Conservation (phyloP, 2,113 vertebrate species). For the Sporophila hypoxantha region DNA sequence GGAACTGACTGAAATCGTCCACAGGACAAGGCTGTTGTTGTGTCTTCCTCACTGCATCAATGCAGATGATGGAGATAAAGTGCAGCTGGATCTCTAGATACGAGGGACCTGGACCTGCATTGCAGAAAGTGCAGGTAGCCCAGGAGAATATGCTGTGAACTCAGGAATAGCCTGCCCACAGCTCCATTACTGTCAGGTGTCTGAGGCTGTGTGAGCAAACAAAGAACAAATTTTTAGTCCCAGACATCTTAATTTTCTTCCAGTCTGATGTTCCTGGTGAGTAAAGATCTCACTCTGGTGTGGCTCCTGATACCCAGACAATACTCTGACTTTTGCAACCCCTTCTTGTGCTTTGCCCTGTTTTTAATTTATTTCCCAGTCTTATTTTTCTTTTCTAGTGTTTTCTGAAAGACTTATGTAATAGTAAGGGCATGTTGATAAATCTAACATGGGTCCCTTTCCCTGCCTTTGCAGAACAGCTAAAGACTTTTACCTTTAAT, state of each 20-base stretch:
- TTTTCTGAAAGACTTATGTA: background rate
- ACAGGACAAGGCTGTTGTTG: background rate
- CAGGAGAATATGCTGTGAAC: background rate
- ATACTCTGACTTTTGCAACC: background rate
- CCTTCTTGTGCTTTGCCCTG: background rate
- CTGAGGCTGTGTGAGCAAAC: background rate
- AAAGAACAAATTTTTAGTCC: background rate
- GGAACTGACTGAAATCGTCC: background rate
- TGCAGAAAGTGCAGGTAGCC: conserved; percentile 2
- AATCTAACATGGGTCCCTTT: background rate
- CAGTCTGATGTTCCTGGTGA: background rate
- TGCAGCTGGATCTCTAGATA: background rate
- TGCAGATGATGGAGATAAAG: background rate
- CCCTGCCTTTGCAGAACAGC: background rate
- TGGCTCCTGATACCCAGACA: background rate
- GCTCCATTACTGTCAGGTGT: background rate
- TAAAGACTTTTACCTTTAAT: background rate
- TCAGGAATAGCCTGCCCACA: background rate
- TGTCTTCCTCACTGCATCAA: background rate
- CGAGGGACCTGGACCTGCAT: background rate
- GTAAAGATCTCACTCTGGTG: background rate
- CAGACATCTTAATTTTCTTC: background rate
- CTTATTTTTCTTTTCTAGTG: background rate
- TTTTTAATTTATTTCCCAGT: background rate
- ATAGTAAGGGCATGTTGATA: background rate